Base-by-base conservation (phyloP, 2,113 vertebrate genomes). In the Microtus oregoni region DNA sequence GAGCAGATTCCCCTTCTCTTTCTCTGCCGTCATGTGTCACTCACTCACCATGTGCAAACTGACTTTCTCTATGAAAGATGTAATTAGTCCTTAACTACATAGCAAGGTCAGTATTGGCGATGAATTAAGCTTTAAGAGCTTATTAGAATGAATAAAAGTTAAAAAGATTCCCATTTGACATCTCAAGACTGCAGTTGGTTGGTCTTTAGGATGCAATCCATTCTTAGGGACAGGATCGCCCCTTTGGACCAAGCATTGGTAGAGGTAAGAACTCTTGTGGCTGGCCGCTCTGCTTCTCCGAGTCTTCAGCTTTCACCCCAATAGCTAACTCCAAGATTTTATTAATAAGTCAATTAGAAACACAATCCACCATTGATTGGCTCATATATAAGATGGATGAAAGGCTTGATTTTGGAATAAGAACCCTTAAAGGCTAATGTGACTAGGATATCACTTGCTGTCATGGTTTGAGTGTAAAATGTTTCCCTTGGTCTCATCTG, bases 131-230 rank as follows among this genome's bases (percentile, higher is more conserved):
- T 92, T 92, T 94, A 94, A 89, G 55, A 96, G 68, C 38, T 92
- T 96, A 35, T 78, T 81, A 93, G 94, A 28, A 92, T 86, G 76
- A 90, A 94, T 35, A 50, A 73, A 95, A 81, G n/a, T 86, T 92
- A 17, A 72, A 77, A 93, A 92, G 17, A 75, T 94, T 92, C 95
- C 77, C 52, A 82, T 97, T 94, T 96, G 91, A 89, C 81, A 77
- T 92, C 92, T 97, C 26, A 94, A 92, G 44, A 92, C 44, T 55
- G 94, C 81, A 61, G 47, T 50, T 52, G 0, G 24, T 65, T 92
- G 86, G n/a, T 85, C 91, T 90, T 92, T 68, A 94, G 92, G 94
- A 86, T 89, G 72, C 32, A 86, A 95, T 94, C 81, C 95, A 58
- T 58, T 58, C 58, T 20, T 58, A 58, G 58, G 58, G 58, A 58